A percentile compares a stretch with the other conserved stretches of the same genome.
These are phyloP conservation scores for Pachyseris speciosa DNA, from an alignment of 64 coral and sea anemone species.

Conservation along the genomic window DNA sequence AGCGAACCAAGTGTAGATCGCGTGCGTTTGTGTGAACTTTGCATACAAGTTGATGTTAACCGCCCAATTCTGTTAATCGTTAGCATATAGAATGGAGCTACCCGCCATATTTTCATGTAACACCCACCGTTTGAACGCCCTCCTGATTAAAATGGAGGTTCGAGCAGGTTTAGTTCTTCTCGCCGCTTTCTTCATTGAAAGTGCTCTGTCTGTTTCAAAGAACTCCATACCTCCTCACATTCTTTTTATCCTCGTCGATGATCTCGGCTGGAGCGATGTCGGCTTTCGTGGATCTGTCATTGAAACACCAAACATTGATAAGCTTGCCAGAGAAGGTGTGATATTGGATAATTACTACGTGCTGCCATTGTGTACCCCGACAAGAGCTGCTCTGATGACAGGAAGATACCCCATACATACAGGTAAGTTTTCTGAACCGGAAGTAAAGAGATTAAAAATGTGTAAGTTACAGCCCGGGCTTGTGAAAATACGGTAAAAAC, in stretches of 20 bases:
- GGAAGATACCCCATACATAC: constrained; percentile 53
- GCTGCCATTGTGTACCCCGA: constrained; percentile 32
- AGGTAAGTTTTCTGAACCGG: not conserved
- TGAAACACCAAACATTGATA: constrained; percentile 47
- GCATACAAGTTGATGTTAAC: too few relatives aligned
- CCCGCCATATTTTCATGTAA: too few relatives aligned
- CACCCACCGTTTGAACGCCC: not conserved
- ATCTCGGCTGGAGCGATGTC: constrained; percentile 60
- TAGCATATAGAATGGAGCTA: too few relatives aligned
- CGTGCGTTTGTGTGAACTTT: too few relatives aligned
- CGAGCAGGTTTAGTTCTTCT: not conserved
- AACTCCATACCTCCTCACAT: constrained; percentile 21
- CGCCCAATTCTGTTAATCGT: too few relatives aligned
- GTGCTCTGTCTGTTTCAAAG: not conserved
- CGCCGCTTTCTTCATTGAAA: not conserved
- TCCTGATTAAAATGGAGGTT: not conserved
- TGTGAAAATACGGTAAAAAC: too few relatives aligned
- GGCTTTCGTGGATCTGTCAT: constrained; percentile 28
- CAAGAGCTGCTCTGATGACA: constrained; percentile 27
- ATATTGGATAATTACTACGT: constrained; percentile 66
- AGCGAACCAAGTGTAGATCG: too few relatives aligned
- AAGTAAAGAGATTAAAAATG: too few relatives aligned
- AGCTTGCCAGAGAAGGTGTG: constrained; percentile 36
- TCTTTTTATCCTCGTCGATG: constrained; percentile 51
- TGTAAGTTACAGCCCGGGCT: too few relatives aligned